A percentile compares a stretch with the other conserved stretches of the same genome.
These are phyloP conservation scores for Metopolophium dirhodum DNA, from an alignment of 1,140 invertebrate genomes.

Conservation along the genomic window DNA sequence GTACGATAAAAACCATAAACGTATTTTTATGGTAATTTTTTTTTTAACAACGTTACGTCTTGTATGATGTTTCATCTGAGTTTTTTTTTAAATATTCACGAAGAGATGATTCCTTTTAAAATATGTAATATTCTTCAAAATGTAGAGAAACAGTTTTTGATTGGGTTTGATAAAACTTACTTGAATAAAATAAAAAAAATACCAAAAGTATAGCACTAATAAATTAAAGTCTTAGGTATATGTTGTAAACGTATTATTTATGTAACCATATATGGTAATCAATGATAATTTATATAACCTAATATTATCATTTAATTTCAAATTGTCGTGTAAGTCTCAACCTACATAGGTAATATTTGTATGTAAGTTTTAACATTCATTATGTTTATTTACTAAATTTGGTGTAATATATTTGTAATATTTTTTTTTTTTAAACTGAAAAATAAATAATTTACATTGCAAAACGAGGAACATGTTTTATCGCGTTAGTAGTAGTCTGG, in stretches of 20 bases:
- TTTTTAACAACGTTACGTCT: neutral
- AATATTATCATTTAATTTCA: no score
- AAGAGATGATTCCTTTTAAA: neutral
- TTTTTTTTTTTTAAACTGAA: no score
- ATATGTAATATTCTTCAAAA: neutral
- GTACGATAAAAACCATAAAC: neutral
- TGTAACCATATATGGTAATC: neutral
- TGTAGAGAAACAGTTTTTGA: neutral
- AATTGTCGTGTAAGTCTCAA: no score
- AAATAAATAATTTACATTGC: neutral
- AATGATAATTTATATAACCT: neutral
- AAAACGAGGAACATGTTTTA: neutral
- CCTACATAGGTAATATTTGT: no score
- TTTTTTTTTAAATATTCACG: neutral
- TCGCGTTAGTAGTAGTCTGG: neutral
- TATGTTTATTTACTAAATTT: neutral
- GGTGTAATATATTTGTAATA: no score
- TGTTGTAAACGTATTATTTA: neutral
- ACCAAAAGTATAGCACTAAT: neutral
- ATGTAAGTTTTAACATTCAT: neutral
- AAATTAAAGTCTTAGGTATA: neutral
- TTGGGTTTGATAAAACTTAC: no score
- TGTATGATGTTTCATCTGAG: no score
- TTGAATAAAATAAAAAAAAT: neutral
- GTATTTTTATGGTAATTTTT: neutral